phyloP scores from a whole-genome alignment of 2,113 vertebrate species.

The Rhea pennata region DNA sequence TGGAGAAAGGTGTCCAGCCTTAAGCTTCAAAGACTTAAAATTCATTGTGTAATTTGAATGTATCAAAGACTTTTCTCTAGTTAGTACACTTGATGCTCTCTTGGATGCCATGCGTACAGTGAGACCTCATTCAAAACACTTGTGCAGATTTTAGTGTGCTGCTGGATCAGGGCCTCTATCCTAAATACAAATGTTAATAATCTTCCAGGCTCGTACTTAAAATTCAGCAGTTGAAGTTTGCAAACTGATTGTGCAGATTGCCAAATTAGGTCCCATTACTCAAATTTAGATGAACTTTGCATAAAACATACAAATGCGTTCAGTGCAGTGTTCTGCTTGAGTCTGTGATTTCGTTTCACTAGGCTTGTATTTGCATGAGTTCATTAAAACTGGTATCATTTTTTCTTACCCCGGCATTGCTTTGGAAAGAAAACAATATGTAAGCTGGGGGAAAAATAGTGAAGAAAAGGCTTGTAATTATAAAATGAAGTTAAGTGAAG shows the following conservation, averaged over 20 bases:
- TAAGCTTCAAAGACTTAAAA: neutral
- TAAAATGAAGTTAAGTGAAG: conserved; percentile 23
- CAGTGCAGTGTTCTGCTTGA: conserved; percentile 62
- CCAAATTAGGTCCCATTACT: conserved; percentile 69
- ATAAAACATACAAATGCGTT: conserved; percentile 69
- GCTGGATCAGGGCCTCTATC: neutral
- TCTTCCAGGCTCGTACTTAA: conserved; percentile 60
- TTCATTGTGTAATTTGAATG: neutral
- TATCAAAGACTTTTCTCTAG: neutral
- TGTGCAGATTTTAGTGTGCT: conserved; percentile 21
- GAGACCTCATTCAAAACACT: conserved; percentile 27
- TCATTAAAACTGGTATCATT: conserved; percentile 58
- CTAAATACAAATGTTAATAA: conserved; percentile 64
- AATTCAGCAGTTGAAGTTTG: conserved; percentile 68
- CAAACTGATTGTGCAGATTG: conserved; percentile 70
- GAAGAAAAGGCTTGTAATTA: conserved; percentile 46
- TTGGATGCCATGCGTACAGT: neutral
- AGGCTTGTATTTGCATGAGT: conserved; percentile 61
- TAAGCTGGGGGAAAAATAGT: conserved; percentile 39
- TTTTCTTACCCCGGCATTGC: neutral
- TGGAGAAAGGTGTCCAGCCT: neutral
- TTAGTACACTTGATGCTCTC: neutral
- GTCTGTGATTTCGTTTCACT: conserved; percentile 62
- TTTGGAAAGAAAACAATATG: conserved; percentile 58
- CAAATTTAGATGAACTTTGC: conserved; percentile 69